Percentiles rank a stretch among this genome's conserved stretches.
These are phyloP conservation scores for Drosophila anceps DNA, from an alignment of 2,888 invertebrate species.

Conservation along the genomic window DNA sequence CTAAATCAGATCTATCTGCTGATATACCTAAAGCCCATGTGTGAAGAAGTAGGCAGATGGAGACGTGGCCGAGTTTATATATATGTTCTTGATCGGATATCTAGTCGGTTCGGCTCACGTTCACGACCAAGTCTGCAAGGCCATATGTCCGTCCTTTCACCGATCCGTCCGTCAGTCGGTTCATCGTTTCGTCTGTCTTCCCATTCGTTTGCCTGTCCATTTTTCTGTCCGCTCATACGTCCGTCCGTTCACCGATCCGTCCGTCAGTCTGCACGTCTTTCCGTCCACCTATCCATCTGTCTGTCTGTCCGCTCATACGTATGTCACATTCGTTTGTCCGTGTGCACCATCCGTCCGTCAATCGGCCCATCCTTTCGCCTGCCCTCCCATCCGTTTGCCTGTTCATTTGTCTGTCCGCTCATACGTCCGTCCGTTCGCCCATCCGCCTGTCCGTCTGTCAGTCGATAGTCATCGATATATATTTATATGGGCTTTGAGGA, in stretches of 20 bases:
- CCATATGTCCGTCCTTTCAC: not conserved
- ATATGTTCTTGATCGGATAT: not conserved
- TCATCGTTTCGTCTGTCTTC: not conserved
- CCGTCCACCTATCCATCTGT: not conserved
- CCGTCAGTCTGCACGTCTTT: not conserved
- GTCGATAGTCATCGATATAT: no score
- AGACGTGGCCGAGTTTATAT: no score
- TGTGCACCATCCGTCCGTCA: not conserved
- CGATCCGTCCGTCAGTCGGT: not conserved
- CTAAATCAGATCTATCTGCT: not conserved
- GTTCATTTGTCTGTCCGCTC: not conserved
- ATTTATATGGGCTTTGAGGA: not conserved
- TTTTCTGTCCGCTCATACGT: no score
- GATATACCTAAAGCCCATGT: not conserved
- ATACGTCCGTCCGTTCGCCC: not conserved
- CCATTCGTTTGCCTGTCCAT: no score
- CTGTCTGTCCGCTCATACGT: no score
- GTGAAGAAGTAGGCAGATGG: no score
- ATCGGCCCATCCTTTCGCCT: not conserved
- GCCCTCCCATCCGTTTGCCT: not conserved
- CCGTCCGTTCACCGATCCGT: not conserved
- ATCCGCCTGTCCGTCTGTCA: no score
- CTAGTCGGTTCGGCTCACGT: not conserved
- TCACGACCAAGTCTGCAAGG: no score
- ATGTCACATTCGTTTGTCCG: no score